phyloP scores from a whole-genome alignment of 2,113 vertebrate genomes.

The Strix uralensis region DNA sequence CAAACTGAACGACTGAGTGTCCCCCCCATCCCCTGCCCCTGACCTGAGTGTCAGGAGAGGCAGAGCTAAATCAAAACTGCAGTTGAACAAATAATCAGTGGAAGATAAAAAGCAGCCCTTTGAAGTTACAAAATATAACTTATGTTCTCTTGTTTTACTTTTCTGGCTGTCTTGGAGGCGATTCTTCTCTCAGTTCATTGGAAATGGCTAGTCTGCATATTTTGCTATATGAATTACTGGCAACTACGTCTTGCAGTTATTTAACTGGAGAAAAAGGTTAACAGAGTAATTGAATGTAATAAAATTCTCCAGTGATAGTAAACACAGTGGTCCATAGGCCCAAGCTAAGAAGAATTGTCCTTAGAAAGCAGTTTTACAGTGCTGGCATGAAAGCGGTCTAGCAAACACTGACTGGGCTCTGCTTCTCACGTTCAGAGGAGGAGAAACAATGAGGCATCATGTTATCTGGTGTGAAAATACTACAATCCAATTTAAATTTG shows the following conservation, averaged over 20 bases:
- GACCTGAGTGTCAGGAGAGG: not conserved
- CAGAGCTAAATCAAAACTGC: not conserved
- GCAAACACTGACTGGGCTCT: not conserved
- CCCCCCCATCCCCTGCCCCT: not conserved
- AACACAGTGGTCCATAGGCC: not conserved
- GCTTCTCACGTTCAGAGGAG: not conserved
- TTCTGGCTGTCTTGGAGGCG: not conserved
- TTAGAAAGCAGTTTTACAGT: conserved; percentile 1
- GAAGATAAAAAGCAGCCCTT: conserved; percentile 44
- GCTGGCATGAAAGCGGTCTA: not conserved
- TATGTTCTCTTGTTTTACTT: conserved; percentile 10
- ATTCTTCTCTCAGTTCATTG: not conserved
- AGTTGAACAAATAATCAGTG: conserved; percentile 27
- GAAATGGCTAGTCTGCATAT: conserved; percentile 18
- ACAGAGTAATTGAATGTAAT: not conserved
- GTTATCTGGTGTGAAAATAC: not conserved
- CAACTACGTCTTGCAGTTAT: not conserved
- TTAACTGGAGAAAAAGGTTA: conserved; percentile 42
- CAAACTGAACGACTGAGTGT: not conserved
- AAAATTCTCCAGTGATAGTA: not conserved
- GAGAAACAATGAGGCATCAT: not conserved
- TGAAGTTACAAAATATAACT: conserved; percentile 7
- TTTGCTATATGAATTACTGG: conserved; percentile 10
- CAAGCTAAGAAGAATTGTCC: not conserved
- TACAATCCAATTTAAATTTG: not conserved